Percentiles rank a stretch among this genome's conserved stretches.
Conservation (phyloP, 2,113 vertebrate genomes). For the Turnix velox region DNA sequence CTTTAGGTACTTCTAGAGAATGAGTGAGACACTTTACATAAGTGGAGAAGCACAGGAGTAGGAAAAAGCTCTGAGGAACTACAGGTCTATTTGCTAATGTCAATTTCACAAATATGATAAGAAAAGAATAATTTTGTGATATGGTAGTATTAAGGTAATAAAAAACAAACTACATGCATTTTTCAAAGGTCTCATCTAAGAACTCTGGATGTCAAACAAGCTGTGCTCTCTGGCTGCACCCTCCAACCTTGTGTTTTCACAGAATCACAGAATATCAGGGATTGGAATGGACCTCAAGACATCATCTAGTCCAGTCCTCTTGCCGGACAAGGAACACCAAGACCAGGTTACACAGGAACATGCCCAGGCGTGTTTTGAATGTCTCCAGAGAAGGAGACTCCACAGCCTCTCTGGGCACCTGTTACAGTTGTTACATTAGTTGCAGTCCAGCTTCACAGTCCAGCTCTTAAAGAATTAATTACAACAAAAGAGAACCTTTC, state of each 20-base stretch:
- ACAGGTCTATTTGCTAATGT: background rate
- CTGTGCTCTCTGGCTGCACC: background rate
- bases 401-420: too few species aligned
- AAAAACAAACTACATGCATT: background rate
- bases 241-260: background rate
- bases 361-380: too few species aligned
- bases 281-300: too few species aligned
- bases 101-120: background rate
- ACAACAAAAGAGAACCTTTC: background rate
- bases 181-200: background rate
- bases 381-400: too few species aligned
- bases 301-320: too few species aligned
- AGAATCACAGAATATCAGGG: too few species aligned
- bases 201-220: background rate
- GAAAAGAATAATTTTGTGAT: background rate
- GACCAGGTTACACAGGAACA: too few species aligned
- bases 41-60: background rate
- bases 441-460: background rate
- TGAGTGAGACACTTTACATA: background rate
- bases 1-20: background rate
- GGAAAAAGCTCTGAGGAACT: background rate
- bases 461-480: rapidly evolving
- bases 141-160: background rate
- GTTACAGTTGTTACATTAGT: too few species aligned
- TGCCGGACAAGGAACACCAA: too few species aligned